These are phyloP conservation scores for Trigoniulus corallinus DNA, from an alignment of 1,140 invertebrate genomes.

Conservation along the genomic window DNA sequence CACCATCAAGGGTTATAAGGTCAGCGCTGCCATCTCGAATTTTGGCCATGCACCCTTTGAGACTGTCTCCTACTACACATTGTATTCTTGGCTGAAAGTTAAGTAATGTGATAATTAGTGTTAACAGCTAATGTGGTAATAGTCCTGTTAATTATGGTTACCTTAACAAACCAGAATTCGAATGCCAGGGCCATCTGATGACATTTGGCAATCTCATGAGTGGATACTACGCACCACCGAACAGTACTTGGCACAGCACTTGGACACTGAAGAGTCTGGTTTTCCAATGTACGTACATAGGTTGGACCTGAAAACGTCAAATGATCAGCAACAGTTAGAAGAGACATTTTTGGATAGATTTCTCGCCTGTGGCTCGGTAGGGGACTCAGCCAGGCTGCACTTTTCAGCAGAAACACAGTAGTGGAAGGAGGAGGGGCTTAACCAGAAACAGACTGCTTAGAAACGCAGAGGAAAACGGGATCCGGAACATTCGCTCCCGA, in stretches of 20 bases:
- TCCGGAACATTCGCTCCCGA: too few species aligned
- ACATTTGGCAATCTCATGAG: constrained; percentile 2
- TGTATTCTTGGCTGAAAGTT: constrained; percentile 42
- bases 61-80: constrained; percentile 36
- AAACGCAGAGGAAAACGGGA: too few species aligned
- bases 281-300: constrained; percentile 11
- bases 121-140: neutral
- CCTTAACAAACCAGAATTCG: constrained; percentile 2
- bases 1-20: constrained; percentile 45
- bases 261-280: neutral
- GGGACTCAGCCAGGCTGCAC: too few species aligned
- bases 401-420: too few species aligned
- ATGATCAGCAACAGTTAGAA: too few species aligned
- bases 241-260: neutral
- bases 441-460: too few species aligned
- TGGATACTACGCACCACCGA: constrained; percentile 7
- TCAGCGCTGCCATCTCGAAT: constrained; percentile 44
- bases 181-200: neutral
- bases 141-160: neutral
- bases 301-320: neutral
- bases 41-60: constrained; percentile 44
- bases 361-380: too few species aligned
- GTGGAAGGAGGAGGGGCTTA: too few species aligned
- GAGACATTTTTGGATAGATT: too few species aligned
- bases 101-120: neutral